A percentile compares a stretch with the other conserved stretches of the same genome.
These are phyloP conservation scores for Dryobates pubescens DNA, from an alignment of 2,797 vertebrate genomes.

Conservation along the genomic window DNA sequence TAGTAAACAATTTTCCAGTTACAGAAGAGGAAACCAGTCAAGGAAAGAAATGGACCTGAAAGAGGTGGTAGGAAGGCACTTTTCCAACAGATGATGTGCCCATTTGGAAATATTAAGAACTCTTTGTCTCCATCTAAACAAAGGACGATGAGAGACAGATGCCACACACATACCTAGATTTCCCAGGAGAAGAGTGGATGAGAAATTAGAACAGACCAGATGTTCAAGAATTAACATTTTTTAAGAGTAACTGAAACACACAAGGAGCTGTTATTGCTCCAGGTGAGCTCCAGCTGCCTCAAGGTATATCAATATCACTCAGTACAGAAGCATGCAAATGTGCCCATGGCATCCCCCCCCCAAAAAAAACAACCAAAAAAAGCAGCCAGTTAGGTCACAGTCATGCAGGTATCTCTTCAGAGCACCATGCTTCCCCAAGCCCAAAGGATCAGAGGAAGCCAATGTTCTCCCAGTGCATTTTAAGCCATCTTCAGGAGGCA, in stretches of 20 bases:
- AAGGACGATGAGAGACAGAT: slow-evolving; percentile 4
- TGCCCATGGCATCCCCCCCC: neutral
- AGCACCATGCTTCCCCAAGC: neutral
- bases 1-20: neutral
- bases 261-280: neutral
- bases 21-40: neutral
- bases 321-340: neutral
- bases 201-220: slow-evolving; percentile 39
- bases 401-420: neutral
- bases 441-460: neutral
- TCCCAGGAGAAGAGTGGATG: slow-evolving; percentile 23
- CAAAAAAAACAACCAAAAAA: neutral
- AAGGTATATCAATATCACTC: neutral
- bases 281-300: slow-evolving; percentile 31
- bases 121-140: slow-evolving; percentile 2
- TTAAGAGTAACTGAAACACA: neutral
- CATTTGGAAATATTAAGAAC: neutral
- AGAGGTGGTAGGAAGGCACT: neutral
- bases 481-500: slow-evolving; percentile 23
- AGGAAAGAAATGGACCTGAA: neutral
- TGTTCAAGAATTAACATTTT: slow-evolving; percentile 24
- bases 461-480: slow-evolving; percentile 11
- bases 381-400: neutral
- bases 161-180: neutral
- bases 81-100: neutral